These are phyloP conservation scores for Sorex araneus DNA, from an alignment of 2,113 vertebrate genomes.

Conservation along the genomic window DNA sequence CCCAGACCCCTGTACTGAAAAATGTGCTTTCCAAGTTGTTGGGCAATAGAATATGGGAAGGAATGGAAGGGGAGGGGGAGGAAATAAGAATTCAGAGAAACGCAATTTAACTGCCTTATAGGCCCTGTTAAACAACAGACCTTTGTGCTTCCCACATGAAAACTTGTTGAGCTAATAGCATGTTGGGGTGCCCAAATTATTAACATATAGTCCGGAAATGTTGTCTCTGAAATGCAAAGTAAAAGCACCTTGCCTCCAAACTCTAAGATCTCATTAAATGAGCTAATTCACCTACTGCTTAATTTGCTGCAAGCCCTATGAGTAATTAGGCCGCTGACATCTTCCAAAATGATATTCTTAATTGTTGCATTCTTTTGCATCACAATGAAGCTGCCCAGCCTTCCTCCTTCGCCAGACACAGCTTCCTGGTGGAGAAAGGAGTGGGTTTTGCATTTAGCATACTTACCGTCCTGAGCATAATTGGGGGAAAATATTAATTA, in stretches of 20 bases:
- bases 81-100: conserved; percentile 33
- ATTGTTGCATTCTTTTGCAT: conserved; percentile 91
- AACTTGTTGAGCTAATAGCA: conserved; percentile 83
- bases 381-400: conserved; percentile 86
- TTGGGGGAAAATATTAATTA: conserved; percentile 78
- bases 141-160: conserved; percentile 66
- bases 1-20: conserved; percentile 46
- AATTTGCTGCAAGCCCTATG: conserved; percentile 89
- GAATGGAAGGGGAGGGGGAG: background rate
- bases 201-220: conserved; percentile 82
- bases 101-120: conserved; percentile 50
- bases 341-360: conserved; percentile 91
- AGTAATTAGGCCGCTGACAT: conserved; percentile 89
- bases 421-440: conserved; percentile 42
- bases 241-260: conserved; percentile 85
- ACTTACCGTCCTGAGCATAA: conserved; percentile 72
- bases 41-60: conserved; percentile 21
- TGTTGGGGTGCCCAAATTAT: conserved; percentile 82
- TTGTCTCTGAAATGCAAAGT: conserved; percentile 86
- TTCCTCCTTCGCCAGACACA: conserved; percentile 54
- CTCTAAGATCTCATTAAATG: conserved; percentile 87
- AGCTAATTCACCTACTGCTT: conserved; percentile 89
- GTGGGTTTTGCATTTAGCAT: conserved; percentile 79
- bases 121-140: conserved; percentile 78
- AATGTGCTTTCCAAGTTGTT: conserved; percentile 47